Evolutionary conservation across 53 echinoderm and acorn worm species (phyloP), one percentile per base, ranked within the genome.

Genomic region (Actinopyga echinites): DNA sequence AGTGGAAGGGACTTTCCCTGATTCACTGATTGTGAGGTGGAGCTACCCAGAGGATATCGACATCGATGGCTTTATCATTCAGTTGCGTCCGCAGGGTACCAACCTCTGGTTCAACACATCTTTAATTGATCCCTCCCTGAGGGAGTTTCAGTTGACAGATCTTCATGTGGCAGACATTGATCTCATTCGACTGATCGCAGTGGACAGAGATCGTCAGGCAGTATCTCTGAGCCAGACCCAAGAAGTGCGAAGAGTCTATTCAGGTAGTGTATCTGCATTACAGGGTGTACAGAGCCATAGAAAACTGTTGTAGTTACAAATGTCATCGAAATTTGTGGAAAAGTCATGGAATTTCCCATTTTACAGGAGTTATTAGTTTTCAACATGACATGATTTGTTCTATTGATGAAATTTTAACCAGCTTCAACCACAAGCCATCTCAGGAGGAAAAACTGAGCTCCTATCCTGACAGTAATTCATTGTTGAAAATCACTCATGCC

Each of bases 1-100:
- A 37, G 62, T 62, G 9, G 81, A 80, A 36, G 81, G 81, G 1
- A 80, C 81, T 12, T 80, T 80, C 63, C 81, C 81, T 15, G 81
- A 80, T 43, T 42, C 62, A 0, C 40, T 80, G 23, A 80, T 61
- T n/a, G 58, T 80, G 12, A 22, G 81, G 35, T 80, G 81, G 81
- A 60, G 15, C 29, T 80, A 80, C 62, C 22, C 60, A 8, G 81
- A 80, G 25, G 62, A 80, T 38, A 30, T 44, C 15, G 7, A 58
- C 1, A 80, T 80, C 23, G 63, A 62, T 5, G 81, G 81, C 3
- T 80, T 80, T 22, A 80, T 80, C 28, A 62, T 80, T 20, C 81
- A 80, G 34, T 45, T 80, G 22, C n/a, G 81, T 23, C 81, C 35
- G 5, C 17, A 2, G 2, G 81, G 59, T 20, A 34, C 32, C 0